Evolutionary conservation across 2,113 vertebrate genomes (phyloP).

Genomic region (Neolamprologus devosi): DNA sequence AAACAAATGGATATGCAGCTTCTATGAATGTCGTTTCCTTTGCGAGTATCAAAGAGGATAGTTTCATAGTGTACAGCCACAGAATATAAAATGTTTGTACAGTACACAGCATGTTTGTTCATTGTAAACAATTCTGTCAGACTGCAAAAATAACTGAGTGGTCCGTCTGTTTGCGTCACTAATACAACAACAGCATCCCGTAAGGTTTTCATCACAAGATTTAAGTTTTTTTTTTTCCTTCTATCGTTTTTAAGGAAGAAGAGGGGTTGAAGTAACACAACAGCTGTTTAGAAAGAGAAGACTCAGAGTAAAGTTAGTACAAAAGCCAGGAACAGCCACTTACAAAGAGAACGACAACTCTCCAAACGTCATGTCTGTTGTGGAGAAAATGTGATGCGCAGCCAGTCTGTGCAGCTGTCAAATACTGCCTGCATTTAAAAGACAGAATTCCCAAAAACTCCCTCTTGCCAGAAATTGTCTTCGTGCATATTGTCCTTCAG

Average conservation of each 20-base stretch:
- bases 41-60: slow-evolving; percentile 31
- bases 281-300: neutral
- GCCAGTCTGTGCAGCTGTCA: neutral
- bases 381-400: neutral
- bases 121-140: slow-evolving; percentile 56
- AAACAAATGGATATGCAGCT: neutral
- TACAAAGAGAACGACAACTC: neutral
- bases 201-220: neutral
- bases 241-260: neutral
- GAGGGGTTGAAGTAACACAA: neutral
- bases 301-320: neutral
- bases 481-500: slow-evolving; percentile 18
- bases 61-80: slow-evolving; percentile 35
- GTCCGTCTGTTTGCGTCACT: neutral
- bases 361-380: neutral
- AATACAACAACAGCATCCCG: neutral
- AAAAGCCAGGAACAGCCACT: slow-evolving; percentile 4
- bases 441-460: neutral
- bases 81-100: slow-evolving; percentile 39
- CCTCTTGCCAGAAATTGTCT: neutral
- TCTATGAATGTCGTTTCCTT: neutral
- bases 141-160: slow-evolving; percentile 15
- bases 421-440: neutral
- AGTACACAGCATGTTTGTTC: slow-evolving; percentile 33
- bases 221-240: neutral